Evolutionary conservation across 2,888 invertebrate genomes (phyloP), one percentile per base, ranked within the genome.

Genomic region (Drosophila paucipuncta): DNA sequence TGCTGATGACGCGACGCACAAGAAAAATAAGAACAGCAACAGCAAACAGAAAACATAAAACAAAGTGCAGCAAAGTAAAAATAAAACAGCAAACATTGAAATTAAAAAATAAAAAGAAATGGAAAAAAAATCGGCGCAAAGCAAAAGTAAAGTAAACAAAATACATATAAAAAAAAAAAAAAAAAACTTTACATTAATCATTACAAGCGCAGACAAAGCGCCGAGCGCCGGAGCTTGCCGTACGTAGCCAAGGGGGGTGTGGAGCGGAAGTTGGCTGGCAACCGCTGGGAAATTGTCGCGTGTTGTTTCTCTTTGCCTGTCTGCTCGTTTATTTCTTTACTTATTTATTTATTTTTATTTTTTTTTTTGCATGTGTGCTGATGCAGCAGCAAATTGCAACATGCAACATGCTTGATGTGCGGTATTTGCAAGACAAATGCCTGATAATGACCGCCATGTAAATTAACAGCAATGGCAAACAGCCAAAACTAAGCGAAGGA

Each of bases 131-230:
- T 13, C n/a, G n/a, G 22, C 47, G 41, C 33, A 54, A 49, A 55
- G 53, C 57, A 41, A 67, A 59, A 41, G 37, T 7, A 50, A 71
- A 66, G 39, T n/a, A 63, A 59, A 67, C 22, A 47, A 47, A 47
- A 47, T 47, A 47, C 22, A 25, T 9, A 6, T n/a, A 68, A 60
- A 59, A 72, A 65, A 59, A 65, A 18, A 35, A 30, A 61, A 13
- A 11, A 53, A 78, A 91, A 81, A 80, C 73, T 73, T 73, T 64
- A 79, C 91, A 91, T 91, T 89, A 90, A 91, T 89, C 88, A 89
- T 89, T 83, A 64, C 71, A 74, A 90, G 87, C 75, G 73, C 83
- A 82, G 80, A 72, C 79, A 87, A 78, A 78, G 66, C 61, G 63
- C 25, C 31, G 68, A 60, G 59, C n/a, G 31, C 5, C 25, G 30